Base-by-base conservation (phyloP, 2,797 vertebrate species). In the Danio aesculapii region DNA sequence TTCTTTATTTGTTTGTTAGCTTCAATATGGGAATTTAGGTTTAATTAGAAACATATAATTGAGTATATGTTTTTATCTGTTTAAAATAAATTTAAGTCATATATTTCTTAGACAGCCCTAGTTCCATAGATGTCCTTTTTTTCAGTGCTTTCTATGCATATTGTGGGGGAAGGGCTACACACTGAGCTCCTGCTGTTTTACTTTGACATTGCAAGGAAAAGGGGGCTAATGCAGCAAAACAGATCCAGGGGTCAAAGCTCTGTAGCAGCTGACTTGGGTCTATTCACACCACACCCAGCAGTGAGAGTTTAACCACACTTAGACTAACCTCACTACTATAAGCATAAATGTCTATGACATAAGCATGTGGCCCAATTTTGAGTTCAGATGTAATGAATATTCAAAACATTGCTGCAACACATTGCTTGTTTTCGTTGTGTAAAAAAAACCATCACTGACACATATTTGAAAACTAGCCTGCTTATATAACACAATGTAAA, bases 241-340 rank as follows among this genome's bases (percentile, higher is more conserved):
- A 80, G 78, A 73, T n/a, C 10, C 69, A 73, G 69, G 59, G 69
- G 69, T 66, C 61, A 57, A 66, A 70, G 46, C 78, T 66, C 61
- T 80, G 69, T 16, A 78, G 76, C 76, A 73, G 59, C 70, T 49
- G n/a, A 19, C 73, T 84, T 81, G 59, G 81, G 85, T 79, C 75
- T 81, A 79, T 73, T 53, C 76, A 83, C 85, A 77, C 70, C 75
- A 70, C 83, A 84, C 87, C 82, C 85, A 88, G 75, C 82, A 88
- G 85, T 84, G 82, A 75, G 86, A 85, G 75, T 53, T 30, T 53
- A 74, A 73, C 66, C 77, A 58, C 76, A 80, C 71, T 63, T 79
- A 52, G 47, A 74, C 79, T 41, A 52, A 30, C 30, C 30, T 1
- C 49, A 69, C 43, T 61, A 71, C 77, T 62, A 66, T 69, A 83